A percentile compares a stretch with the other conserved stretches of the same genome.
Conservation (phyloP, 2,113 vertebrate species). For the Onychorhynchus coronatus region DNA sequence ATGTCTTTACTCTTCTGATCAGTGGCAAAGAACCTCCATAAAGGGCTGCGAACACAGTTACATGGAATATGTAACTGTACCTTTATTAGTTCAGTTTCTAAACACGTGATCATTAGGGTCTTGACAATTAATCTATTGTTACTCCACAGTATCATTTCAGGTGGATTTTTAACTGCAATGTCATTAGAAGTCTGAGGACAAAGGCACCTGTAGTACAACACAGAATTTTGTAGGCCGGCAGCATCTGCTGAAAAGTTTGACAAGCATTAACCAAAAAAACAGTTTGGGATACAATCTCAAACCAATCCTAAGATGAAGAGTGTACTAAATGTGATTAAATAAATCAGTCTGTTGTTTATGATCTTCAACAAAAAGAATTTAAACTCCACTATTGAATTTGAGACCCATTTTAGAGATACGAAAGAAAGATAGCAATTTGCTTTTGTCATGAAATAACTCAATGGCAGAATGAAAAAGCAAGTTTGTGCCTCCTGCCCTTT, state of each 20-base stretch:
- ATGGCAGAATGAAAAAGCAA: not conserved
- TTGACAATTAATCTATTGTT: not conserved
- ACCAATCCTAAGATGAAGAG: not conserved
- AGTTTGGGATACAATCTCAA: not conserved
- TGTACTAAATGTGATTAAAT: constrained; percentile 15
- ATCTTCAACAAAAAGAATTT: constrained; percentile 9
- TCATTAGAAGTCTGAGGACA: not conserved
- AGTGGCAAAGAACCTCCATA: not conserved
- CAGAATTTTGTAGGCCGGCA: not conserved
- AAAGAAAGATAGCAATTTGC: constrained; percentile 25
- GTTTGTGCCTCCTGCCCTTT: not conserved
- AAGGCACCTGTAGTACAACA: not conserved
- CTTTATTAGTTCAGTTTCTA: not conserved
- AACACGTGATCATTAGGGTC: not conserved
- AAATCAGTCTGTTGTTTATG: not conserved
- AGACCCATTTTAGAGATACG: constrained; percentile 2
- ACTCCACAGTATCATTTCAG: not conserved
- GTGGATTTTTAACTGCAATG: not conserved
- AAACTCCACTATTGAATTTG: constrained; percentile 11
- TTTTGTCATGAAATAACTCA: constrained; percentile 1
- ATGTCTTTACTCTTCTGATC: not conserved
- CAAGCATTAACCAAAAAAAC: not conserved
- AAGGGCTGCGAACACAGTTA: not conserved
- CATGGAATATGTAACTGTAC: not conserved
- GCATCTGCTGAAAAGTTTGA: not conserved